Conservation (phyloP, 2,113 vertebrate species). For the Etheostoma cragini region DNA sequence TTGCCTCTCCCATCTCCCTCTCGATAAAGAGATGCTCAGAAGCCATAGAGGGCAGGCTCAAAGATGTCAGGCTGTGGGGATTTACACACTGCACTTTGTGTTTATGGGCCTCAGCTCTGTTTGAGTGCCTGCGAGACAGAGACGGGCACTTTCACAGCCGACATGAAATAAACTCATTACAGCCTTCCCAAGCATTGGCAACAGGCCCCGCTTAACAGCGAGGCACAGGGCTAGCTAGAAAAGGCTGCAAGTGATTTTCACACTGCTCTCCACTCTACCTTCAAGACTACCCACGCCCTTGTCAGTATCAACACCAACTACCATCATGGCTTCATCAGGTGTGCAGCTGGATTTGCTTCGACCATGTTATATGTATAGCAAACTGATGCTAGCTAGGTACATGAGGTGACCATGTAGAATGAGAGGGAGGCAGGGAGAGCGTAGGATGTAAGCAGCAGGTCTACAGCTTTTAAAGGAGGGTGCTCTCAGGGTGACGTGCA, state of each 20-base stretch:
- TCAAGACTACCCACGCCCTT: conserved; percentile 47
- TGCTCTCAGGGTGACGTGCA: conserved; percentile 36
- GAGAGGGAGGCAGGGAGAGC: conserved; percentile 39
- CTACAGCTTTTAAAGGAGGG: conserved; percentile 25
- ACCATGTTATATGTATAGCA: conserved; percentile 12
- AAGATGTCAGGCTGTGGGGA: conserved; percentile 69
- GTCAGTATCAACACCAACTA: conserved; percentile 53
- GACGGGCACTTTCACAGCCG: conserved; percentile 78
- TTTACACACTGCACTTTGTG: conserved; percentile 82
- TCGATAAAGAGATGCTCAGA: conserved; percentile 76
- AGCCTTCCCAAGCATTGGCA: conserved; percentile 68
- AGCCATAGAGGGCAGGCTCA: conserved; percentile 65
- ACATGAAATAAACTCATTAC: conserved; percentile 84
- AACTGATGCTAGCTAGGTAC: conserved; percentile 26
- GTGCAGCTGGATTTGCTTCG: conserved; percentile 24
- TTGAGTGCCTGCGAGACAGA: conserved; percentile 77
- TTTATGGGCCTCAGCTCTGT: conserved; percentile 80
- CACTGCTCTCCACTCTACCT: conserved; percentile 58
- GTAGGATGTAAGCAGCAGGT: conserved; percentile 43
- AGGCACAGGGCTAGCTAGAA: conserved; percentile 52
- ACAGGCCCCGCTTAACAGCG: conserved; percentile 59
- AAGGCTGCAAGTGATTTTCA: conserved; percentile 65
- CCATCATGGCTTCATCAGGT: conserved; percentile 33
- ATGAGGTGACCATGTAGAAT: conserved; percentile 23
- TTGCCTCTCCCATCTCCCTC: conserved; percentile 47